Base-by-base conservation (phyloP, 1,140 invertebrate genomes). In the Formica exsecta region DNA sequence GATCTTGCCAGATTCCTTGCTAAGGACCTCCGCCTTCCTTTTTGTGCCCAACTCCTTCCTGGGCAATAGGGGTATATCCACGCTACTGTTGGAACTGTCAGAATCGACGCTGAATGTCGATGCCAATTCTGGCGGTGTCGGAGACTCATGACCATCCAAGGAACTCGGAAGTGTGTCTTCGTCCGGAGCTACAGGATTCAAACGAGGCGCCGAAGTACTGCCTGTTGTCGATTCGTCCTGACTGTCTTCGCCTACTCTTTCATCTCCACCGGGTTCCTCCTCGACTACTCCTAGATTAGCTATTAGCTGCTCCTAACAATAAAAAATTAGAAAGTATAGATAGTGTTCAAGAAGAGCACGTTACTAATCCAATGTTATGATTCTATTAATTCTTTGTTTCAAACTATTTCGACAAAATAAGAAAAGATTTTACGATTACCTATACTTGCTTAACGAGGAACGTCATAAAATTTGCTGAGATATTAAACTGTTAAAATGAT, bases 1-100 rank as follows among this genome's bases (percentile, higher is more conserved):
- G 88, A 98, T 98, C 95, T 98, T 98, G 1, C 98, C 98, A 3
- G 97, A 98, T 93, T 98, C 48, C 1, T 51, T 97, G 86, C 96
- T 97, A 1, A 98, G 95, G 1, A 98, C 97, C 89, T 98, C 97
- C 0, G 97, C 98, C 94, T 98, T 98, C 79, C 98, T 96, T 93
- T 98, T 98, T 29, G 97, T 96, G 25, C 97, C 97, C 0, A 94
- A 93, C 88, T 96, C 95, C 84, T 91, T 93, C 70, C 95, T 94
- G 22, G 95, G 92, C 38, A 96, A 65, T 38, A 96, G 91, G 11
- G 96, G 96, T 74, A 94, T 94, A 48, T 95, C 94, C 38, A 96
- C 95, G 48, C 96, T 96, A 87, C 96, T 96, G 88, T 95, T 96
- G 59, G 96, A 94, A 92, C 95, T 96, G 86, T 96, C 96, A 13